Percentiles rank a stretch among this genome's conserved stretches.
Evolutionary conservation across 1,140 invertebrate species (phyloP).

Genomic region (Bilobella aurantiaca): DNA sequence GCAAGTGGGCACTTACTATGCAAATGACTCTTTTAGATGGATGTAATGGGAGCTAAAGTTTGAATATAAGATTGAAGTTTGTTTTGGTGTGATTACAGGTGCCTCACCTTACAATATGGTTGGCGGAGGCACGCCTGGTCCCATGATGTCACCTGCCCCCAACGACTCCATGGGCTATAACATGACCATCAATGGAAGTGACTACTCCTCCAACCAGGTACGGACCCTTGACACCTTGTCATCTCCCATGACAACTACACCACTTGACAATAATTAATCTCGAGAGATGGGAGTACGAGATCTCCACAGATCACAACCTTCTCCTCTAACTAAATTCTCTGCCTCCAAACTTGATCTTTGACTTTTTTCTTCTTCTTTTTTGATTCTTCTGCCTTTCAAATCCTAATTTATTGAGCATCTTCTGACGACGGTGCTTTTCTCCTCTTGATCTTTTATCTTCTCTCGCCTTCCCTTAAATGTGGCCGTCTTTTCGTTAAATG

Average conservation of each 20-base stretch:
- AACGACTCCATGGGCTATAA: conserved; percentile 34
- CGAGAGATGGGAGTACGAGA: no score
- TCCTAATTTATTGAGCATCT: no score
- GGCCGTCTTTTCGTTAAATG: no score
- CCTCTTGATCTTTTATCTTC: no score
- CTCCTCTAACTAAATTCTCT: no score
- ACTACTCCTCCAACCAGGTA: conserved; percentile 34
- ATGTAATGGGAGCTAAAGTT: not conserved
- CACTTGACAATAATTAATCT: not conserved
- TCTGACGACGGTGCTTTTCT: no score
- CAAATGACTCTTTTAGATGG: not conserved
- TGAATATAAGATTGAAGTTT: not conserved
- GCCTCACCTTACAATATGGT: conserved; percentile 30
- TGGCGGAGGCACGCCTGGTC: conserved; percentile 29
- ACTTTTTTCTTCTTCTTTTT: no score
- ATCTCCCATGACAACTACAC: not conserved
- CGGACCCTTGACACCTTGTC: not conserved
- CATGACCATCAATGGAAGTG: conserved; percentile 35
- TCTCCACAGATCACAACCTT: no score
- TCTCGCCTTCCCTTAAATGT: no score
- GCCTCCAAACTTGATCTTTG: no score
- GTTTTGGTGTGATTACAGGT: conserved; percentile 5
- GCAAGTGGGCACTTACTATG: not conserved
- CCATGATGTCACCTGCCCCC: conserved; percentile 34
- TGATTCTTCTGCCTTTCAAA: no score